Evolutionary conservation across 2,113 vertebrate species (phyloP).

Genomic region (Ardeotis arabs): DNA sequence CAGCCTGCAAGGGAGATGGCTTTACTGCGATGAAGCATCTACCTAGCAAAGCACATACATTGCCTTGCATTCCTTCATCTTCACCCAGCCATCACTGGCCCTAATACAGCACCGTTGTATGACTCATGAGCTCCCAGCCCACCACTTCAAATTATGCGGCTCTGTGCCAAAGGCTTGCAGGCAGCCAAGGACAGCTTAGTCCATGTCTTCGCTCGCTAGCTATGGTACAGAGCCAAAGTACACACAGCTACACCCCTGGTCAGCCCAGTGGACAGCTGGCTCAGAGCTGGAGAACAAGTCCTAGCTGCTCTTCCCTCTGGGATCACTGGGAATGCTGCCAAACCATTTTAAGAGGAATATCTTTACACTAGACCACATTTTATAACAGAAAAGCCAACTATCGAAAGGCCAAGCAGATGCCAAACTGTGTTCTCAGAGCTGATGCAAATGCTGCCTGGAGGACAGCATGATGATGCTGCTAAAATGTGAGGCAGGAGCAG

Average conservation of each 20-base stretch:
- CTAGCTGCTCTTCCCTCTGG: background rate
- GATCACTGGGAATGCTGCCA: constrained; percentile 17
- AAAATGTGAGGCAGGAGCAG: background rate
- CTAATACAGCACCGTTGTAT: background rate
- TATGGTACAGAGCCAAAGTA: background rate
- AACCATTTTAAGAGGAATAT: constrained; percentile 8
- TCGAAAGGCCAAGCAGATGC: constrained; percentile 4
- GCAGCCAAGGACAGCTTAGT: background rate
- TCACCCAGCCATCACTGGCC: background rate
- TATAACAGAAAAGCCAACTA: background rate
- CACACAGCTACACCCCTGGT: background rate
- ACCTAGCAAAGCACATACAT: background rate
- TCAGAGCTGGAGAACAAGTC: background rate
- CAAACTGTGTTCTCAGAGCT: background rate
- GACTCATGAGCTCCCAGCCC: background rate
- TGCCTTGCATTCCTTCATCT: background rate
- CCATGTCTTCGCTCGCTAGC: background rate
- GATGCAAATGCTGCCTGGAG: background rate
- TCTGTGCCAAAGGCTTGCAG: accelerated
- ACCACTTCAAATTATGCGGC: accelerated
- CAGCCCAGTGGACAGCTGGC: background rate
- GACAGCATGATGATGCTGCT: background rate
- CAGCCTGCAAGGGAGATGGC: background rate
- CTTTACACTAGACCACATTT: background rate
- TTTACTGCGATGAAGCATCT: background rate